These are phyloP conservation scores for Rhamphomyia laevipes DNA, from an alignment of 2,888 invertebrate species.

Conservation along the genomic window DNA sequence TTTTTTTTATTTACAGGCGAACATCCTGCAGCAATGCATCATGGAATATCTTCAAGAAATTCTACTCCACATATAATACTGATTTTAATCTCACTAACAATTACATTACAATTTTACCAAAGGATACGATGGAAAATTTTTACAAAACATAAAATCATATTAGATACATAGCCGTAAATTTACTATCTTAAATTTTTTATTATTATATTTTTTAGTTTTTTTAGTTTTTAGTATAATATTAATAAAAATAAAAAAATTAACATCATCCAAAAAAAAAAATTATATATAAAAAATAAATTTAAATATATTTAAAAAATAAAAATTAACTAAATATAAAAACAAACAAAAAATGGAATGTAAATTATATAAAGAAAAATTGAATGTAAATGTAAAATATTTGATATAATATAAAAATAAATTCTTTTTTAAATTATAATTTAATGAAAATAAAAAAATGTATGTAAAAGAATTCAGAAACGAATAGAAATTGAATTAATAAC, in stretches of 20 bases:
- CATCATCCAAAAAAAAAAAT: too few species aligned
- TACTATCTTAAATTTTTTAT: background rate
- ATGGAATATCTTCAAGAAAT: constrained; percentile 37
- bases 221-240: background rate
- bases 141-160: background rate
- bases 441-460: too few species aligned
- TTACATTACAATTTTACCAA: background rate
- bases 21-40: constrained; percentile 79
- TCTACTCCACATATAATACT: background rate
- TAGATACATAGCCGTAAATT: background rate
- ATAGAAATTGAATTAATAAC: too few species aligned
- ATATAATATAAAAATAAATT: too few species aligned
- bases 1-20: constrained; percentile 47
- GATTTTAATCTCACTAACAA: background rate
- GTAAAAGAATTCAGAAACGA: too few species aligned
- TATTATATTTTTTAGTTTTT: background rate
- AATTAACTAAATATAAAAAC: too few species aligned
- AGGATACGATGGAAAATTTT: background rate
- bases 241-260: background rate
- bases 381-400: too few species aligned
- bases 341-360: too few species aligned
- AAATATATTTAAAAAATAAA: too few species aligned
- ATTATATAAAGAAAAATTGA: too few species aligned
- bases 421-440: too few species aligned
- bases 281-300: too few species aligned